Evolutionary conservation across 1,140 invertebrate species (phyloP).

Genomic region (Protaetia brevitarsis): DNA sequence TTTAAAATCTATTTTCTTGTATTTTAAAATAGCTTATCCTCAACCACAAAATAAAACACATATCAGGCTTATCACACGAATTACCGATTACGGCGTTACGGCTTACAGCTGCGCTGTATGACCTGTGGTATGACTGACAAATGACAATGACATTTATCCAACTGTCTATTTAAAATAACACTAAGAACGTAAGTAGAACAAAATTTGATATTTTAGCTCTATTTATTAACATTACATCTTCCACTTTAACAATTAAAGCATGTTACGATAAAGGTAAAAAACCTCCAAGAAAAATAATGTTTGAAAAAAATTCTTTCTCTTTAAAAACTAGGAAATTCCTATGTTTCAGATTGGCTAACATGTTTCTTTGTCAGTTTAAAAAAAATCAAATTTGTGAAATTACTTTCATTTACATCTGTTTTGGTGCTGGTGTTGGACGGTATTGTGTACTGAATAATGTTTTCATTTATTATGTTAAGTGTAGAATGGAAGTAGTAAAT

Average conservation of each 20-base stretch:
- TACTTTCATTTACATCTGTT: not conserved
- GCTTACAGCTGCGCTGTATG: too few relatives aligned
- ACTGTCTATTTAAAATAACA: not conserved
- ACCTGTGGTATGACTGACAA: too few relatives aligned
- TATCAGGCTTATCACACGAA: too few relatives aligned
- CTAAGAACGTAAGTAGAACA: not conserved
- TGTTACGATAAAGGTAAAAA: not conserved
- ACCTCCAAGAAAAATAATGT: not conserved
- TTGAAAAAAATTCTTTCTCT: not conserved
- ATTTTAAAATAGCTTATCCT: too few relatives aligned
- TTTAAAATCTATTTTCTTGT: too few relatives aligned
- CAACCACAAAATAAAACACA: too few relatives aligned
- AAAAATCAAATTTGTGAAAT: conserved; percentile 20
- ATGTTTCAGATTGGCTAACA: not conserved
- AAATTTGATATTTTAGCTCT: too few relatives aligned
- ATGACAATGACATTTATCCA: too few relatives aligned
- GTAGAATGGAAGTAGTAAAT: conserved; percentile 38
- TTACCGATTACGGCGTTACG: too few relatives aligned
- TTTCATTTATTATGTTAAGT: conserved; percentile 10
- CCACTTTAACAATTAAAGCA: too few relatives aligned
- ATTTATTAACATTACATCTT: too few relatives aligned
- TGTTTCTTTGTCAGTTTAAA: not conserved
- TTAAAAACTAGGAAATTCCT: not conserved
- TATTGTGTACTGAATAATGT: conserved; percentile 15
- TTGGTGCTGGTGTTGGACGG: not conserved